These are phyloP conservation scores for Salticus scenicus DNA, from an alignment of 2,888 invertebrate species.

Conservation along the genomic window DNA sequence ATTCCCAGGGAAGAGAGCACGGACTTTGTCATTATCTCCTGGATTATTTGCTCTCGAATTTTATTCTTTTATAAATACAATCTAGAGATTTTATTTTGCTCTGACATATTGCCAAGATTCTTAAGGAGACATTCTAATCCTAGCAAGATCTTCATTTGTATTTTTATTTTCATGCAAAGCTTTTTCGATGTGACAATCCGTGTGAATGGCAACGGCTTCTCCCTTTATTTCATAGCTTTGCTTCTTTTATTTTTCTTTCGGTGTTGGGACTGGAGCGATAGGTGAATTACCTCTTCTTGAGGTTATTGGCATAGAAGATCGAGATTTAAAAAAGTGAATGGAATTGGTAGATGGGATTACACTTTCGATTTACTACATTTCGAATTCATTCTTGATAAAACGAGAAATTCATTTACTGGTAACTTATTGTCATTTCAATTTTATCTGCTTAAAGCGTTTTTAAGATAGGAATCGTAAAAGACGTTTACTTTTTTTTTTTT, in stretches of 20 bases:
- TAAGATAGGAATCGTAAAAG: no score
- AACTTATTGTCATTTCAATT: no score
- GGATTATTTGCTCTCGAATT: neutral
- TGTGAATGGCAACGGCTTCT: neutral
- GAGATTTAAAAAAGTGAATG: neutral
- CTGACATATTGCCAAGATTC: constrained; percentile 15
- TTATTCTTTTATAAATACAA: constrained; percentile 10
- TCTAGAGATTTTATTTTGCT: neutral
- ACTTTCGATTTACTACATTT: no score
- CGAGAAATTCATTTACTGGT: no score
- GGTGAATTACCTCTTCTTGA: neutral
- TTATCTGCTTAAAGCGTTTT: no score
- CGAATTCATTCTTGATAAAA: no score
- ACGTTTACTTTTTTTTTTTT: no score
- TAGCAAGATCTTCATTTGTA: neutral
- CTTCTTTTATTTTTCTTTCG: neutral
- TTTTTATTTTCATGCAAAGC: neutral
- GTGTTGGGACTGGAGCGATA: neutral
- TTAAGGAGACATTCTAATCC: constrained; percentile 15
- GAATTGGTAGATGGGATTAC: no score
- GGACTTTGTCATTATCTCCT: neutral
- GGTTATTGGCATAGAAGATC: neutral
- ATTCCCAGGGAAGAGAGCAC: no score
- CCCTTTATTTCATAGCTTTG: neutral
- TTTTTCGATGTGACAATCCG: neutral